Evolutionary conservation across 1,140 invertebrate genomes (phyloP).

Genomic region (Drosophila triauraria): DNA sequence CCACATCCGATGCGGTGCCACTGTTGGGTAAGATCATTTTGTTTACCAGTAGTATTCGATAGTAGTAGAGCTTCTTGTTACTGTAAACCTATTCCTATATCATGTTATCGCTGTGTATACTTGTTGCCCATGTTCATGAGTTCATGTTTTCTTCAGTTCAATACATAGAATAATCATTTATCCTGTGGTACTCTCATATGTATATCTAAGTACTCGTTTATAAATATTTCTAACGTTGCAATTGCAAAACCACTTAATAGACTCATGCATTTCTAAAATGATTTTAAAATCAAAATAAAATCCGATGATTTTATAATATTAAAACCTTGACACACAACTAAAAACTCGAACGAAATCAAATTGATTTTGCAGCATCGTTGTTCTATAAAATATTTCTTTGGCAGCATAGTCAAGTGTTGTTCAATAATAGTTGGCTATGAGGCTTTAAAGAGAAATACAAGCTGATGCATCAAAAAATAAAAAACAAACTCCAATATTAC

Average conservation of each 20-base stretch:
- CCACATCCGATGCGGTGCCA: conserved; percentile 95
- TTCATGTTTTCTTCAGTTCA: conserved; percentile 53
- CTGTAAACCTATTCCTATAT: conserved; percentile 35
- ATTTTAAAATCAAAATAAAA: conserved; percentile 79
- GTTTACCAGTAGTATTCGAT: conserved; percentile 67
- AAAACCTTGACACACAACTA: conserved; percentile 84
- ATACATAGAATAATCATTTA: conserved; percentile 37
- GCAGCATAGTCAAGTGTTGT: conserved; percentile 49
- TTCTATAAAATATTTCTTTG: conserved; percentile 43
- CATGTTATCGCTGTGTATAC: conserved; percentile 50
- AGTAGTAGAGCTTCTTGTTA: conserved; percentile 52
- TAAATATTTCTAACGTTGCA: conserved; percentile 56
- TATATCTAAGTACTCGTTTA: conserved; percentile 29
- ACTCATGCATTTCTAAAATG: conserved; percentile 81
- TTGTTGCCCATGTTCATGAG: conserved; percentile 61
- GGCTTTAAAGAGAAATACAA: conserved; percentile 31
- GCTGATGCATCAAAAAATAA: conserved; percentile 50
- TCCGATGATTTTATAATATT: conserved; percentile 85
- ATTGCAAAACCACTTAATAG: conserved; percentile 65
- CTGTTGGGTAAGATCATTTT: conserved; percentile 86
- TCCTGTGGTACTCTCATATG: conserved; percentile 30
- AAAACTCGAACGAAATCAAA: conserved; percentile 35
- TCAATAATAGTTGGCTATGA: conserved; percentile 44
- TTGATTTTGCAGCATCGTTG: conserved; percentile 36
- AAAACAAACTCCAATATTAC: conserved; percentile 24